phyloP scores from a whole-genome alignment of 2,113 vertebrate genomes.

The Xenopus borealis region DNA sequence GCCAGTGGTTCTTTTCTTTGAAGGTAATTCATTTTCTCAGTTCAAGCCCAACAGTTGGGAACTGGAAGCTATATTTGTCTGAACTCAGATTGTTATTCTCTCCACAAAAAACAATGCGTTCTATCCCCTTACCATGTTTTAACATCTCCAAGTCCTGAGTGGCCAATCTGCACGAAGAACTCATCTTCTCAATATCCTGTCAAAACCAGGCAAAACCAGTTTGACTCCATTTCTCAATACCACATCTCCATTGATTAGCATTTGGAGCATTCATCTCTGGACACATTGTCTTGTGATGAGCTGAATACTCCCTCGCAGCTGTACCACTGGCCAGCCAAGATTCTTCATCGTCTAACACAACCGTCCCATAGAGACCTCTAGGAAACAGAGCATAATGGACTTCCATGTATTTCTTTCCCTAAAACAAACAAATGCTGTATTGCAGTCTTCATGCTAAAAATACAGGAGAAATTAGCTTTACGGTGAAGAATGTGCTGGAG shows the following conservation, averaged over 20 bases:
- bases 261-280: slow-evolving; percentile 62
- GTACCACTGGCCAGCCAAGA: slow-evolving; percentile 62
- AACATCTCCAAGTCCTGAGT: too few species aligned
- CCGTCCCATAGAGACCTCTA: background rate
- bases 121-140: too few species aligned
- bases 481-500: too few species aligned
- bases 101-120: too few species aligned
- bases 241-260: slow-evolving; percentile 66
- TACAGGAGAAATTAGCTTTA: background rate
- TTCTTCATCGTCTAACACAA: slow-evolving; percentile 41
- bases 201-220: slow-evolving; percentile 48
- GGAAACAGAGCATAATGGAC: too few species aligned
- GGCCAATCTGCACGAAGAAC: too few species aligned
- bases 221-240: slow-evolving; percentile 55
- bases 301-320: slow-evolving; percentile 63
- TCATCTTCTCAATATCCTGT: background rate
- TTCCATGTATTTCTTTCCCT: background rate
- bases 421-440: background rate
- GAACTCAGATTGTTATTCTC: too few species aligned
- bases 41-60: too few species aligned
- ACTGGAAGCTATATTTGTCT: too few species aligned
- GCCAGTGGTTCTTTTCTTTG: too few species aligned
- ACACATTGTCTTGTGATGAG: slow-evolving; percentile 65
- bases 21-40: too few species aligned
- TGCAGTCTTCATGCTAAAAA: background rate